Base-by-base conservation (phyloP, 2,113 vertebrate species). In the Oreotrochilus melanogaster region DNA sequence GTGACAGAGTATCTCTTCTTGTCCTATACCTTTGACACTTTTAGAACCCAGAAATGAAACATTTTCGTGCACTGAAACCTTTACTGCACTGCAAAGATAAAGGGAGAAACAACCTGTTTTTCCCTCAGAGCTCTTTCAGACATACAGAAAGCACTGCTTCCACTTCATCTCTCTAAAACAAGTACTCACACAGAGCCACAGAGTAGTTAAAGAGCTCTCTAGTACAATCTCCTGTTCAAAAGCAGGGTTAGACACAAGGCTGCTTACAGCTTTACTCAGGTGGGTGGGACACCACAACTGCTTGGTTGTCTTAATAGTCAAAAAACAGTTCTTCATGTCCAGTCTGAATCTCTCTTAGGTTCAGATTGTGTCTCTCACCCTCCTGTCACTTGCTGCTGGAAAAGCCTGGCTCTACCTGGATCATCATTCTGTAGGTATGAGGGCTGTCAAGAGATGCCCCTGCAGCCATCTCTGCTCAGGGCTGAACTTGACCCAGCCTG, bases 381-480 rank as follows among this genome's bases (percentile, higher is more conserved):
- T 88, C 28, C 33, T 1, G 4, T 39, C 33, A 57, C 13, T 51
- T 4, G 60, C 19, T 0, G 0, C 56, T 84, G 31, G 56, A 78
- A 94, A 15, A 86, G 28, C 22, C 50, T 43, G 42, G 15, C 43
- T 87, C 51, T 73, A 42, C 21, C 18, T 70, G 35, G 0, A 2
- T 35, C 56, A 62, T 24, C 21, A 30, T 12, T 28, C 42, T 48
- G 8, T 60, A 74, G 39, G 22, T 66, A 37, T 56, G 28, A 31
- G 31, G 33, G 31, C 24, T 74, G 69, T 56, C 70, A 19, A 81
- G 43, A 78, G 11, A 5, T 50, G n/a, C 3, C 11, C 22, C 45
- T 0, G 2, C 61, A 93, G 33, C 50, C 9, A 24, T 3, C 0
- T 1, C 33, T 82, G 25, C 74, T 56, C 0, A 2, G 83, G 47